Conservation (phyloP, 2,888 invertebrate genomes). For the Lithophane semibrunnea region DNA sequence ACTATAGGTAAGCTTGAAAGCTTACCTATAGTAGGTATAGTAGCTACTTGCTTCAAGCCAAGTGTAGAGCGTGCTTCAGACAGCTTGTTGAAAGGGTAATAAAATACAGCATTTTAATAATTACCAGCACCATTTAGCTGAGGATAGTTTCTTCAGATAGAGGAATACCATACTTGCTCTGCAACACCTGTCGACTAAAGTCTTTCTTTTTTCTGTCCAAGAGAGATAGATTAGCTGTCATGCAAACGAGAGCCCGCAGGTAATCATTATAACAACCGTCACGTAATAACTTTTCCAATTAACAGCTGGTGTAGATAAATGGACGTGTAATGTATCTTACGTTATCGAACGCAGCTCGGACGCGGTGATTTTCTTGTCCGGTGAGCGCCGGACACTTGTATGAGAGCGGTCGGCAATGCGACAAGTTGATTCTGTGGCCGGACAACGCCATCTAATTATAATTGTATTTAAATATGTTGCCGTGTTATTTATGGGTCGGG, state of each 20-base stretch:
- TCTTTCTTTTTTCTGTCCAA: constrained; percentile 15
- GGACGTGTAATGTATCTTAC: constrained; percentile 54
- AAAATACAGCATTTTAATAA: constrained; percentile 14
- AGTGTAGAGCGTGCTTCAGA: not conserved
- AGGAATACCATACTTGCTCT: not conserved
- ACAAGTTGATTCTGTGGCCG: constrained; percentile 57
- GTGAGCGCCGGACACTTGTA: constrained; percentile 53
- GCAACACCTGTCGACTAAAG: constrained; percentile 7
- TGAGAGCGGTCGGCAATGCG: constrained; percentile 39
- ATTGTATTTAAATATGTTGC: constrained; percentile 62
- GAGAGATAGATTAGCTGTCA: constrained; percentile 24
- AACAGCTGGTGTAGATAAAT: constrained; percentile 52
- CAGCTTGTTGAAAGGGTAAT: not conserved
- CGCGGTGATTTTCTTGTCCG: constrained; percentile 61
- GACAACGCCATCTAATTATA: constrained; percentile 62
- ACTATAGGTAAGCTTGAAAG: not conserved
- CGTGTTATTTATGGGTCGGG: constrained; percentile 48
- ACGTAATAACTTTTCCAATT: constrained; percentile 56
- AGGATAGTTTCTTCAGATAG: not conserved
- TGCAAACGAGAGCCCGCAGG: constrained; percentile 25
- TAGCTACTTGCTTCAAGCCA: not conserved
- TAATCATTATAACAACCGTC: constrained; percentile 32
- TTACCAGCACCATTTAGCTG: constrained; percentile 11
- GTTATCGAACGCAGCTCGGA: constrained; percentile 36
- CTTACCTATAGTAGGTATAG: too few relatives aligned